phyloP scores from a whole-genome alignment of 2,888 invertebrate genomes.

The Junonia oenone region DNA sequence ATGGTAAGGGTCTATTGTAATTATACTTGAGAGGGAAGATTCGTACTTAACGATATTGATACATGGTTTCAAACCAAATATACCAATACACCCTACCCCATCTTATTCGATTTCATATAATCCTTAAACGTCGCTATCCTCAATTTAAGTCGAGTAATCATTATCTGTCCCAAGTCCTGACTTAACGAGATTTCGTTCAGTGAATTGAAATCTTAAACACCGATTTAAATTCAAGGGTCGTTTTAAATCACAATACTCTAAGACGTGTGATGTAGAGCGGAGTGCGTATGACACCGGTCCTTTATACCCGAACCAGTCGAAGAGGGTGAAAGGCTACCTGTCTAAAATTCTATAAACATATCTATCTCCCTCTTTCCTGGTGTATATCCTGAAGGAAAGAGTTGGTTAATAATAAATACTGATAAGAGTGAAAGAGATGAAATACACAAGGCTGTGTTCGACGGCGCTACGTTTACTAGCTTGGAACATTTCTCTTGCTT shows the following conservation, averaged over 20 bases:
- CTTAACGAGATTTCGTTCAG: constrained; percentile 22
- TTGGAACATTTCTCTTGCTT: constrained; percentile 9
- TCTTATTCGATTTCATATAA: neutral
- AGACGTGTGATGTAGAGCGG: constrained; percentile 36
- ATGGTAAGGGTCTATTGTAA: too few relatives aligned
- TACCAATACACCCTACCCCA: neutral
- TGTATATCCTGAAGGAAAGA: neutral
- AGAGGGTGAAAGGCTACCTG: constrained; percentile 23
- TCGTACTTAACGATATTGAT: neutral
- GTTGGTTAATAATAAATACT: neutral
- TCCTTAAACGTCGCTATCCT: neutral
- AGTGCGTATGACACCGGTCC: constrained; percentile 38
- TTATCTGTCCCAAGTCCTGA: constrained; percentile 14
- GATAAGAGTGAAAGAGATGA: neutral
- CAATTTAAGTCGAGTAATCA: constrained; percentile 7
- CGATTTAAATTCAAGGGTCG: constrained; percentile 46
- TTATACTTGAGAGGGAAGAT: neutral
- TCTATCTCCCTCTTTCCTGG: neutral
- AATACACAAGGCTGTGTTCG: neutral
- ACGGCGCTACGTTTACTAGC: constrained; percentile 1
- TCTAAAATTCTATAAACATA: constrained; percentile 1
- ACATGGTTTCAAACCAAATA: neutral
- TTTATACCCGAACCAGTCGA: constrained; percentile 23
- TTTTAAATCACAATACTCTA: constrained; percentile 55
- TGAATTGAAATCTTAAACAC: constrained; percentile 28